phyloP scores from a whole-genome alignment of 2,797 vertebrate genomes.

The Meda fulgida region DNA sequence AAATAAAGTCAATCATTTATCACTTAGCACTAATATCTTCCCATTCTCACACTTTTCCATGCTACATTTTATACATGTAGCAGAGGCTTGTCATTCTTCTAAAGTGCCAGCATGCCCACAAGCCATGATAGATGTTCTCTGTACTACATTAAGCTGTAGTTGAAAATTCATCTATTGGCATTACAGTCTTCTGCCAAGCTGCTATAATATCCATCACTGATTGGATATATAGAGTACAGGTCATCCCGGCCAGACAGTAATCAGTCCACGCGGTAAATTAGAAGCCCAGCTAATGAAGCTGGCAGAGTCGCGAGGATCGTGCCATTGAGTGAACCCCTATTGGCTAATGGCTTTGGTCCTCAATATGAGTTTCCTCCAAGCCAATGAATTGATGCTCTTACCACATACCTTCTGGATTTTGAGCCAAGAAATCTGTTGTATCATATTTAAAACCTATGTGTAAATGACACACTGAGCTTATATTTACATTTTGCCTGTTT shows the following conservation, averaged over 20 bases:
- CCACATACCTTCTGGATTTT: constrained; percentile 34
- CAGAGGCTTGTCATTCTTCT: constrained; percentile 13
- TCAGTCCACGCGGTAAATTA: constrained; percentile 50
- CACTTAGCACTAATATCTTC: constrained; percentile 36
- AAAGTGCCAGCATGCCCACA: constrained; percentile 32
- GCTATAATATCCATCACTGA: constrained; percentile 54
- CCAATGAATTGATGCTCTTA: constrained; percentile 42
- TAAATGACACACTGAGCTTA: constrained; percentile 16
- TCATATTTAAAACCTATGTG: constrained; percentile 11
- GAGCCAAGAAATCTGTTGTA: constrained; percentile 25
- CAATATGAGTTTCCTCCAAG: constrained; percentile 33
- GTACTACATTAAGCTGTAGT: constrained; percentile 41
- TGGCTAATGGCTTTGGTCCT: constrained; percentile 62
- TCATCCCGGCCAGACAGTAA: constrained; percentile 54
- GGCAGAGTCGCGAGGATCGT: constrained; percentile 47
- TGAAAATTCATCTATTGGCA: constrained; percentile 51
- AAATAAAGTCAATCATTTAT: constrained; percentile 52
- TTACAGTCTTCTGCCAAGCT: constrained; percentile 55
- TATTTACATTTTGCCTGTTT: neutral
- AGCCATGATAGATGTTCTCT: constrained; percentile 34
- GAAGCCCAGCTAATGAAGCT: constrained; percentile 49
- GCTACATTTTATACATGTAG: constrained; percentile 1
- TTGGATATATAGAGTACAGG: constrained; percentile 53
- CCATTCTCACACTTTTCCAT: constrained; percentile 20
- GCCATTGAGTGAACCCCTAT: constrained; percentile 53